phyloP scores from a whole-genome alignment of 2,888 invertebrate genomes.

The Nephrotoma appendiculata region DNA sequence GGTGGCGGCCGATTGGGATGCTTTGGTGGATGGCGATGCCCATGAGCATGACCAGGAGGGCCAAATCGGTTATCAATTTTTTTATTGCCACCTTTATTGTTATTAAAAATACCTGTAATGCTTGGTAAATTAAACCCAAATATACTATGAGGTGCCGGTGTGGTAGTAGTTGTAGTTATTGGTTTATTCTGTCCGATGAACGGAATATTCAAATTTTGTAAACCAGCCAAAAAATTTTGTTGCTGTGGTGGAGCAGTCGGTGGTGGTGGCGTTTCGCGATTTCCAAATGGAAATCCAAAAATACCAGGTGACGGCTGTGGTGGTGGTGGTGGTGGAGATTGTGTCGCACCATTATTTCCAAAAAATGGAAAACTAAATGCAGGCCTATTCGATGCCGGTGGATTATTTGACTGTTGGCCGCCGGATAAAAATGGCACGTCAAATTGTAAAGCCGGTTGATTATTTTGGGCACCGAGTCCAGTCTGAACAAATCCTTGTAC shows the following conservation, averaged over 20 bases:
- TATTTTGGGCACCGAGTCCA: neutral
- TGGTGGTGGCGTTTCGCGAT: neutral
- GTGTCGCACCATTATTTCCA: neutral
- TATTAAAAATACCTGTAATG: neutral
- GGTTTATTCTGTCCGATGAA: neutral
- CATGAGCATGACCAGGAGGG: neutral
- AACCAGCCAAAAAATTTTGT: neutral
- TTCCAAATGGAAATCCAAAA: neutral
- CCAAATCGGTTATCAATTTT: neutral
- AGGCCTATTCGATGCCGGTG: neutral
- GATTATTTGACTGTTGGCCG: neutral
- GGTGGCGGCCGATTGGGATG: neutral
- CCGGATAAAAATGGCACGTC: neutral
- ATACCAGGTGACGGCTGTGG: neutral
- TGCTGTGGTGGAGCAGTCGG: neutral
- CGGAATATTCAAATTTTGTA: neutral
- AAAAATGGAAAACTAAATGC: neutral
- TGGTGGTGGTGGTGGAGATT: neutral
- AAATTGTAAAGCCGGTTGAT: neutral
- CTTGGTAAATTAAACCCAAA: neutral
- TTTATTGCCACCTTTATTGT: neutral
- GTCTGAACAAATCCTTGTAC: neutral
- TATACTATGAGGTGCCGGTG: neutral
- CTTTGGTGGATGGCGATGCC: neutral
- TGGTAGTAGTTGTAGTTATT: neutral